These are phyloP conservation scores for Automeris io DNA, from an alignment of 2,888 invertebrate genomes.

Conservation along the genomic window DNA sequence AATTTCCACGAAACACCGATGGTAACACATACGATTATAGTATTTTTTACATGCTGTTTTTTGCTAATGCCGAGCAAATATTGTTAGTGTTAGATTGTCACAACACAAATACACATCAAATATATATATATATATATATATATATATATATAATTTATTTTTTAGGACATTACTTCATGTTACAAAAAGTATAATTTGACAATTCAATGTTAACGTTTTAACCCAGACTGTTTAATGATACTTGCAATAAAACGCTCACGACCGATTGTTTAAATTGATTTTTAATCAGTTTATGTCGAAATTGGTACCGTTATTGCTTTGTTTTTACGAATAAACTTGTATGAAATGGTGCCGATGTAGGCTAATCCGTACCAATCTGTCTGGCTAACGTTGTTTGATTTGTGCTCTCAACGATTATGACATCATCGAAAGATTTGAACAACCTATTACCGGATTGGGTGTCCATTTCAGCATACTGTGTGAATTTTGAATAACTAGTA, in stretches of 20 bases:
- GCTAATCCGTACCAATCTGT: slow-evolving; percentile 10
- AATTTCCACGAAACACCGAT: too few relatives aligned
- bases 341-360: slow-evolving; percentile 1
- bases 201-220: background rate
- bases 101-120: too few relatives aligned
- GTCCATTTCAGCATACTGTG: background rate
- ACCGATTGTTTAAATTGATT: background rate
- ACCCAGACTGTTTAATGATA: background rate
- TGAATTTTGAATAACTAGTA: background rate
- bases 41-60: too few relatives aligned
- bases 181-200: background rate
- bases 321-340: slow-evolving; percentile 3
- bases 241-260: background rate
- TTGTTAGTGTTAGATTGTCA: too few relatives aligned
- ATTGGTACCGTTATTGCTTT: background rate
- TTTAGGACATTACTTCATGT: too few relatives aligned
- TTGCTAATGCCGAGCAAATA: too few relatives aligned
- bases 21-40: too few relatives aligned
- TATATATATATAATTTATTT: too few relatives aligned
- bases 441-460: slow-evolving; percentile 1
- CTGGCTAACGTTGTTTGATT: slow-evolving; percentile 9
- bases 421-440: slow-evolving; percentile 6
- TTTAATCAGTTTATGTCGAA: background rate
- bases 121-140: too few relatives aligned
- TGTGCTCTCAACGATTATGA: slow-evolving; percentile 8